phyloP scores from a whole-genome alignment of 1,140 invertebrate species.

The Habropoda laboriosa region DNA sequence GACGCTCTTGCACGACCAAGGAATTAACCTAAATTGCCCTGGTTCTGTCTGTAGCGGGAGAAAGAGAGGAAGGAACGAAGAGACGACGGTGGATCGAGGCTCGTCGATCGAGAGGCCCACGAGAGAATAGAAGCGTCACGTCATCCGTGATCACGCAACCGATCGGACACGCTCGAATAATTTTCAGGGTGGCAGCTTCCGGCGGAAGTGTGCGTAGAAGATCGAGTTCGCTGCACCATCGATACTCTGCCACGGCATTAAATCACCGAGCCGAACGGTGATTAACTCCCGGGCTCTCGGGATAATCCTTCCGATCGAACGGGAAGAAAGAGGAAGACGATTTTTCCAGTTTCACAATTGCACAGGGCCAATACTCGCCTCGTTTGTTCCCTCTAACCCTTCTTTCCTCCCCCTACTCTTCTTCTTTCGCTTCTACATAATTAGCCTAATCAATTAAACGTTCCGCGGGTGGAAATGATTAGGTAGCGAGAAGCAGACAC shows the following conservation, averaged over 20 bases:
- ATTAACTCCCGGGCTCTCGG: conserved; percentile 52
- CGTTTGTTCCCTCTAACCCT: conserved; percentile 19
- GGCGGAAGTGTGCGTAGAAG: conserved; percentile 60
- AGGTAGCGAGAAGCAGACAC: neutral
- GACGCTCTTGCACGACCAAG: neutral
- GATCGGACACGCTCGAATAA: conserved; percentile 69
- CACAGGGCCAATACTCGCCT: neutral
- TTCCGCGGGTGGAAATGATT: neutral
- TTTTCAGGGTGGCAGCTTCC: conserved; percentile 74
- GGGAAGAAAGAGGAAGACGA: conserved; percentile 30
- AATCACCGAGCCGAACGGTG: conserved; percentile 54
- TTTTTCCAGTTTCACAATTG: conserved; percentile 32
- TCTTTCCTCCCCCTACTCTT: neutral
- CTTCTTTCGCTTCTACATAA: neutral
- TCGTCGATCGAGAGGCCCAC: conserved; percentile 47
- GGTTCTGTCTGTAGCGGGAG: neutral
- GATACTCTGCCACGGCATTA: conserved; percentile 33
- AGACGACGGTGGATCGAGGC: conserved; percentile 28
- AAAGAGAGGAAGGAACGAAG: neutral
- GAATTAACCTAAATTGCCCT: conserved; percentile 18
- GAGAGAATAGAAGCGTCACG: conserved; percentile 49
- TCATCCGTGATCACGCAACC: conserved; percentile 50
- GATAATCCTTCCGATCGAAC: conserved; percentile 35
- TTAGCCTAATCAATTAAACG: neutral
- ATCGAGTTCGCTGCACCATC: conserved; percentile 62